Percentiles rank a stretch among this genome's conserved stretches.
phyloP scores from a whole-genome alignment of 2,113 vertebrate genomes.

The Cyphomyrus discorhynchus region DNA sequence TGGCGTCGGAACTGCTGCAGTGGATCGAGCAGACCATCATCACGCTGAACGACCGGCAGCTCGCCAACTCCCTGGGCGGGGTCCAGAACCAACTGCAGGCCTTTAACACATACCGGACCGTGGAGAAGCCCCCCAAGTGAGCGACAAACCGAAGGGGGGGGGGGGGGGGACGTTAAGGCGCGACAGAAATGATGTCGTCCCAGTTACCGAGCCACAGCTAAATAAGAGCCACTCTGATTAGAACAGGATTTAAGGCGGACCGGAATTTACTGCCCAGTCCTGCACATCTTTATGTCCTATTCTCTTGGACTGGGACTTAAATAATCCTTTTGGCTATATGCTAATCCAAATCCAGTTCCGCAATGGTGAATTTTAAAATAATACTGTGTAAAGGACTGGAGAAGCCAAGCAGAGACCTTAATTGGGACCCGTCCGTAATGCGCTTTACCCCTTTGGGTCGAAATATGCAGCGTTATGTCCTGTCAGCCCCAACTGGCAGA shows the following conservation, averaged over 20 bases:
- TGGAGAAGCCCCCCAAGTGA: constrained; percentile 91
- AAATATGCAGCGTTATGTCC: neutral
- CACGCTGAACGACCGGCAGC: constrained; percentile 80
- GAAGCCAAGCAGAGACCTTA: neutral
- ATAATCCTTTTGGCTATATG: neutral
- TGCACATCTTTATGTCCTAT: neutral
- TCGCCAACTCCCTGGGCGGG: constrained; percentile 79
- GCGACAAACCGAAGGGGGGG: neutral
- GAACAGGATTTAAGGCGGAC: neutral
- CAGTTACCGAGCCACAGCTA: neutral
- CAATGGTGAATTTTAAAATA: neutral
- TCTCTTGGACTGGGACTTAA: neutral
- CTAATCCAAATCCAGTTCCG: neutral
- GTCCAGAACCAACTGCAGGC: constrained; percentile 93
- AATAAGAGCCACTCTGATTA: neutral
- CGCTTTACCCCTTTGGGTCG: neutral
- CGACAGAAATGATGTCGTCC: neutral
- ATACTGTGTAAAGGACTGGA: neutral
- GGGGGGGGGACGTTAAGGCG: neutral
- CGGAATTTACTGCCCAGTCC: neutral
- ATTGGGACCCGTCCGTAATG: neutral
- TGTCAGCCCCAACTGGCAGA: no score
- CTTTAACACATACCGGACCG: constrained; percentile 89
- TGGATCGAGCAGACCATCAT: constrained; percentile 88
- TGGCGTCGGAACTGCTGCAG: constrained; percentile 83